These are phyloP conservation scores for Limonius californicus DNA, from an alignment of 1,140 invertebrate genomes.

Conservation along the genomic window DNA sequence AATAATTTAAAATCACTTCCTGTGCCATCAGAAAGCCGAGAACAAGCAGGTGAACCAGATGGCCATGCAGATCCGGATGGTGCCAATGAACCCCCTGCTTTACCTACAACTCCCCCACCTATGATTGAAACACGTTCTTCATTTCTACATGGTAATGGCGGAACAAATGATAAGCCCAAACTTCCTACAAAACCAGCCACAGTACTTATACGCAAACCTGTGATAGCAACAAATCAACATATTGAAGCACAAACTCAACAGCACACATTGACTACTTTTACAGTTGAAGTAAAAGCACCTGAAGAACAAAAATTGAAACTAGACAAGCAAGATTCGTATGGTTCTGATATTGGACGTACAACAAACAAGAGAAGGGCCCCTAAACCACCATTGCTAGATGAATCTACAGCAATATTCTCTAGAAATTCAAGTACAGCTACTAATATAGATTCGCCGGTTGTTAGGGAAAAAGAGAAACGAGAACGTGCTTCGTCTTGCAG, in stretches of 20 bases:
- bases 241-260: conserved; percentile 44
- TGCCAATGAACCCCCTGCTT: conserved; percentile 56
- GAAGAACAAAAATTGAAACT: conserved; percentile 47
- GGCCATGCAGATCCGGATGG: conserved; percentile 75
- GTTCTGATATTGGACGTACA: conserved; percentile 45
- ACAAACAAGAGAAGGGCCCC: conserved; percentile 56
- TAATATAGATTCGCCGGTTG: conserved; percentile 64
- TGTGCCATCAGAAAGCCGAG: conserved; percentile 46
- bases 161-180: conserved; percentile 61
- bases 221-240: conserved; percentile 19
- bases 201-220: conserved; percentile 35
- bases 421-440: conserved; percentile 54
- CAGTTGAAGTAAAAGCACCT: conserved; percentile 20
- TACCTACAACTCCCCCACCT: conserved; percentile 62
- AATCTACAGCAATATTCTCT: conserved; percentile 44
- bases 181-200: conserved; percentile 57
- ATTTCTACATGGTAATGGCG: conserved; percentile 61
- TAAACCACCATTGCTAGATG: conserved; percentile 58
- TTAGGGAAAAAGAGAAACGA: conserved; percentile 68
- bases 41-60: conserved; percentile 75
- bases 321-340: conserved; percentile 54
- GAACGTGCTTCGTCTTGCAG: conserved; percentile 62
- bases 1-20: neutral
- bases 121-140: conserved; percentile 55
- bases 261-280: conserved; percentile 34